A percentile compares a stretch with the other conserved stretches of the same genome.
phyloP scores from a whole-genome alignment of 1,140 invertebrate species.

The Globodera rostochiensis region DNA sequence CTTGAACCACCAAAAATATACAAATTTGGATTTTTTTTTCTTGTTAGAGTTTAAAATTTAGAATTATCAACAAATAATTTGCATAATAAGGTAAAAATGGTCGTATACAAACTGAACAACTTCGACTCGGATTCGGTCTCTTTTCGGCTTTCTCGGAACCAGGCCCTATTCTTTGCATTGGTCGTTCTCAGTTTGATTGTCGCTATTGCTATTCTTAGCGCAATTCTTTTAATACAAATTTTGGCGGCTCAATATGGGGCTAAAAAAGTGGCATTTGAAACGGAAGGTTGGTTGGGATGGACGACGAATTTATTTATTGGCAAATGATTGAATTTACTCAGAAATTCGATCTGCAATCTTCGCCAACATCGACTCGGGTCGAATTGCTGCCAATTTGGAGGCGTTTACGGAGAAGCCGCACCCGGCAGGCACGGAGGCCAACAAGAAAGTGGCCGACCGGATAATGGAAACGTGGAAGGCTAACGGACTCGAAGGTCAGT shows the following conservation, averaged over 20 bases:
- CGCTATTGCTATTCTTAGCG: not conserved
- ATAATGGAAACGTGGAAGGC: conserved; percentile 52
- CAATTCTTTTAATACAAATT: not conserved
- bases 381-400: conserved; percentile 3
- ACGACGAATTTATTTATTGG: not conserved
- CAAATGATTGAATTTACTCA: not conserved
- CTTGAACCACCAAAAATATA: no score
- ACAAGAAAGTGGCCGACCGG: conserved; percentile 55
- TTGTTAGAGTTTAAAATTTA: not conserved
- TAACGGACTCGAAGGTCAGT: conserved; percentile 56
- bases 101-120: not conserved
- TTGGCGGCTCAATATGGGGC: not conserved
- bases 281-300: not conserved
- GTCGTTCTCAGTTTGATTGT: not conserved
- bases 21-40: no score
- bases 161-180: not conserved
- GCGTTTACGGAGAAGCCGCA: not conserved
- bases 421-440: conserved; percentile 46
- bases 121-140: not conserved
- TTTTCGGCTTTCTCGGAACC: not conserved
- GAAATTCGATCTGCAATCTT: not conserved
- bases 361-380: not conserved
- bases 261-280: not conserved
- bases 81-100: not conserved
- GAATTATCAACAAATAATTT: no score